Evolutionary conservation across 2,888 invertebrate genomes (phyloP), one percentile per base, ranked within the genome.

Genomic region (Parascotia fuliginaria): DNA sequence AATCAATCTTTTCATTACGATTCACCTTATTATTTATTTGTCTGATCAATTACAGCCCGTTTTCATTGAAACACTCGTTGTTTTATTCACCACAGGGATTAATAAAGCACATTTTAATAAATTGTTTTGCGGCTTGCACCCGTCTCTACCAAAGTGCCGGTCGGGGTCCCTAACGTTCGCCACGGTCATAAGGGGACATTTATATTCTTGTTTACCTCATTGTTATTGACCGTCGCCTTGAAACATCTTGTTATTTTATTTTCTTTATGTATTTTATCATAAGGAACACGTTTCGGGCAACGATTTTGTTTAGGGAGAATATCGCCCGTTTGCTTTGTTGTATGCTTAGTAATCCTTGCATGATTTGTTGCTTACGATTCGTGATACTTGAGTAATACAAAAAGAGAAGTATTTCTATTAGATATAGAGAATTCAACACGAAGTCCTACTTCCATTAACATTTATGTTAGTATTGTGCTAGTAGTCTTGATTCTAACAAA

Each of bases 121-220:
- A 59, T 55, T 47, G 38, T 44, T 39, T 15, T 28, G 16, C 38
- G 37, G 16, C 22, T 33, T 27, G 22, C 31, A 31, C 31, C 31
- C 42, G n/a, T n/a, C n/a, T n/a, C n/a, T n/a, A n/a, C n/a, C n/a
- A n/a, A 42, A 31, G 33, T 38, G 24, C 22, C 12, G 33, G 36
- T 11, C 22, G 27, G 16, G 31, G 31, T 45, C 33, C 9, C 33
- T 38, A 40, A 22, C 27, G 32, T 16, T 11, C 31, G 12, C 13
- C 12, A 31, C 16, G 31, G 22, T 36, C 58, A 15, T 44, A 43
- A 45, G 46, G 28, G 19, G 34, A 36, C 42, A 52, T 59, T 65
- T 47, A 55, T 50, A 34, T 47, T 54, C 47, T 61, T 48, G 47
- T 57, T 63, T 57, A 54, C 45, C 46, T 48, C 11, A 54, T 57